Percentiles rank a stretch among this genome's conserved stretches.
Evolutionary conservation across 2,888 invertebrate genomes (phyloP).

Genomic region (Allolobophora icterica): DNA sequence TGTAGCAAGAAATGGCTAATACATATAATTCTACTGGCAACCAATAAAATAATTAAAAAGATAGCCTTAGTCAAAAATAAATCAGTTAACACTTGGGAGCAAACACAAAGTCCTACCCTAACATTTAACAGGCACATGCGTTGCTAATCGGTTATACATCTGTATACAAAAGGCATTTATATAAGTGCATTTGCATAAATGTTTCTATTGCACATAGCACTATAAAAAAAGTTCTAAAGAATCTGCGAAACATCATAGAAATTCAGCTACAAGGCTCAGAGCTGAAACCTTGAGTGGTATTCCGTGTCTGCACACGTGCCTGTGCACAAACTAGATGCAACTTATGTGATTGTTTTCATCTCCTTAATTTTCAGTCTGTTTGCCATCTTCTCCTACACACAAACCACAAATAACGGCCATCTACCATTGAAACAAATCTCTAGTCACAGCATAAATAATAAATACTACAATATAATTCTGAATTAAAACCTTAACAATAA

Average conservation of each 20-base stretch:
- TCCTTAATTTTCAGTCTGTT: slow-evolving; percentile 34
- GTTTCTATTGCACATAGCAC: not conserved
- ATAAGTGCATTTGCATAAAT: not conserved
- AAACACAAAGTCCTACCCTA: not conserved
- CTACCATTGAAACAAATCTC: not conserved
- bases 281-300: not conserved
- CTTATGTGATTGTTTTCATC: slow-evolving; percentile 26
- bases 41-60: not conserved
- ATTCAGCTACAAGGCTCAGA: not conserved
- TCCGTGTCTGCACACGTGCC: not conserved
- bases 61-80: not conserved
- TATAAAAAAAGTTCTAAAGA: not conserved
- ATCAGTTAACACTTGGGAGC: not conserved
- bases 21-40: not conserved
- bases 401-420: not conserved
- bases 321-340: not conserved
- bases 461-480: not conserved
- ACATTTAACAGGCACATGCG: not conserved
- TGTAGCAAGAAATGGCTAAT: not conserved
- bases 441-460: not conserved
- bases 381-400: slow-evolving; percentile 35
- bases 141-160: slow-evolving; percentile 4
- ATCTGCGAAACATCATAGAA: not conserved
- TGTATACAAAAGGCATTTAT: not conserved
- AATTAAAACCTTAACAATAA: not conserved